Percentiles rank a stretch among this genome's conserved stretches.
Evolutionary conservation across 2,888 invertebrate genomes (phyloP).

Genomic region (Mythimna vitellina): DNA sequence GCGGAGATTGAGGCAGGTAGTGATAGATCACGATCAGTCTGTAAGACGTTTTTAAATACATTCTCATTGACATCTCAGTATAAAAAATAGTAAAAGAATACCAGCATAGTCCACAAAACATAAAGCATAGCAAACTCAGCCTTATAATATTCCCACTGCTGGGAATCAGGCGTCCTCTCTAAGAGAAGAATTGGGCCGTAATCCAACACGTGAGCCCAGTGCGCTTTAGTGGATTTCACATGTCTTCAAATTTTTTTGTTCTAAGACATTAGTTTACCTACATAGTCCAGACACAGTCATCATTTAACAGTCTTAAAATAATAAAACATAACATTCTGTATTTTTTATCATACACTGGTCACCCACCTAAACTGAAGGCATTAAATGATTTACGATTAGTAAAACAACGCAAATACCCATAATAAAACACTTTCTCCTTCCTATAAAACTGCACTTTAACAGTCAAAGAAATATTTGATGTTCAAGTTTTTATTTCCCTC

Average conservation of each 20-base stretch:
- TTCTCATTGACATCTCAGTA: not conserved
- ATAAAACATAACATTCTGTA: not conserved
- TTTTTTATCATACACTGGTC: not conserved
- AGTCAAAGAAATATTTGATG: not conserved
- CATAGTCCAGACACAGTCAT: not conserved
- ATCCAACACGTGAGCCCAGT: too few species aligned
- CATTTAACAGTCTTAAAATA: not conserved
- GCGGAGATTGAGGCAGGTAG: not conserved
- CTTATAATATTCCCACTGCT: too few species aligned
- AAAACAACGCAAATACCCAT: not conserved
- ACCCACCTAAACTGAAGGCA: not conserved
- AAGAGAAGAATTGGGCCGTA: too few species aligned
- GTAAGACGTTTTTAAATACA: not conserved
- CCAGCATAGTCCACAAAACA: not conserved
- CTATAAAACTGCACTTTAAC: constrained; percentile 12
- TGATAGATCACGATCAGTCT: not conserved
- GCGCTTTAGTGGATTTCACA: too few species aligned
- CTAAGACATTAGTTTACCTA: not conserved
- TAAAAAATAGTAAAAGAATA: not conserved
- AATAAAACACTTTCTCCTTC: not conserved
- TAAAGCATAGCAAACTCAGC: too few species aligned
- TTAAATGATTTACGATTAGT: not conserved
- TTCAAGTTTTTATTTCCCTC: constrained; percentile 13
- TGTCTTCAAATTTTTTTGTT: too few species aligned
- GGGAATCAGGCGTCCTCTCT: too few species aligned